These are phyloP conservation scores for Myxocyprinus asiaticus DNA, from an alignment of 2,113 vertebrate species.

Conservation along the genomic window DNA sequence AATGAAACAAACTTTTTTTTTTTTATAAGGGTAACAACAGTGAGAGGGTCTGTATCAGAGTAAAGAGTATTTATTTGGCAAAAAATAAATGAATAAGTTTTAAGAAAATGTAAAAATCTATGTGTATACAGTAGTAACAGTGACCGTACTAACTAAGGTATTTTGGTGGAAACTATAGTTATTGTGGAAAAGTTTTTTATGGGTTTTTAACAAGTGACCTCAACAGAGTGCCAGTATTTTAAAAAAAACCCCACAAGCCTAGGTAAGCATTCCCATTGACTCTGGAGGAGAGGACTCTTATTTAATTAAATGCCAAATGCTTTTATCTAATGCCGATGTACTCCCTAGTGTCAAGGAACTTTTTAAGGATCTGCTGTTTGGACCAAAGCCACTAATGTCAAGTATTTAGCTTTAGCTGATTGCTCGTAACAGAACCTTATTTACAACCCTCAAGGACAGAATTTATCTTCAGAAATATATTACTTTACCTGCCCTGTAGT, in stretches of 20 bases:
- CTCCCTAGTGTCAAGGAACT: background rate
- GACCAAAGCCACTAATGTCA: constrained; percentile 6
- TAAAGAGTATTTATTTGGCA: too few relatives aligned
- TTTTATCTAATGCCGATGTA: background rate
- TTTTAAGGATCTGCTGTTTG: background rate
- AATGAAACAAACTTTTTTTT: too few relatives aligned
- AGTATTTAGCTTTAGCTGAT: background rate
- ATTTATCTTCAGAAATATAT: background rate
- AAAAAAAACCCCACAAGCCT: background rate
- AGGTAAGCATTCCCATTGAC: background rate
- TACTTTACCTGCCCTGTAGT: too few relatives aligned
- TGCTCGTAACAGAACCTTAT: background rate
- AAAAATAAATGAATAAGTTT: too few relatives aligned
- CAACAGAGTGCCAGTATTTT: background rate
- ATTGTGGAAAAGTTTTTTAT: too few relatives aligned
- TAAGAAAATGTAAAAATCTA: too few relatives aligned
- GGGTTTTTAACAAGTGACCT: background rate
- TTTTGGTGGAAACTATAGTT: too few relatives aligned
- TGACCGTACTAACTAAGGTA: too few relatives aligned
- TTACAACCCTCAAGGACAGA: background rate
- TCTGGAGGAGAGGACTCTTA: background rate
- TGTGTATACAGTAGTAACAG: too few relatives aligned
- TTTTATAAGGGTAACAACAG: too few relatives aligned
- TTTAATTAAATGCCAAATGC: constrained; percentile 1
- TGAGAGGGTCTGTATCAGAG: too few relatives aligned